A percentile compares a stretch with the other conserved stretches of the same genome.
Evolutionary conservation across 2,797 vertebrate species (phyloP).

Genomic region (Pseudochirops cupreus): DNA sequence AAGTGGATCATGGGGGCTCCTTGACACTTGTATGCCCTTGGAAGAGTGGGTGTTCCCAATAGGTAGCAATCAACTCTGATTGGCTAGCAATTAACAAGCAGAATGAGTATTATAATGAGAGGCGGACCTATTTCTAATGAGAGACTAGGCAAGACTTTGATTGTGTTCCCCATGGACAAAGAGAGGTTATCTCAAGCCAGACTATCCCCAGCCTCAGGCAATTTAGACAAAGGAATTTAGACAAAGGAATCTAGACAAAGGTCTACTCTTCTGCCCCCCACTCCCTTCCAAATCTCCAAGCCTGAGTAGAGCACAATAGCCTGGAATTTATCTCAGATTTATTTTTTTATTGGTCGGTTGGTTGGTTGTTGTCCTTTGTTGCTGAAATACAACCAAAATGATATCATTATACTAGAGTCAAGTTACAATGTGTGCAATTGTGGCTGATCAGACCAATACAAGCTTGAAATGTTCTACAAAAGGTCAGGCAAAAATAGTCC

Average conservation of each 20-base stretch:
- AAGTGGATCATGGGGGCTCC: neutral
- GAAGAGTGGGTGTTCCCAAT: neutral
- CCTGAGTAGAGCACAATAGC: neutral
- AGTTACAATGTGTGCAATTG: too few relatives aligned
- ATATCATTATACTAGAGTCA: too few relatives aligned
- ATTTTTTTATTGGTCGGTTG: neutral
- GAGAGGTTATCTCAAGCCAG: neutral
- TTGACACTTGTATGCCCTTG: neutral
- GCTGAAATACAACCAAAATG: too few relatives aligned
- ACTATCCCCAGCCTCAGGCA: neutral
- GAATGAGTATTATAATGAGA: neutral
- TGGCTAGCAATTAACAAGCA: neutral
- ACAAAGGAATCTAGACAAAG: neutral
- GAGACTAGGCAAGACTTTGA: neutral
- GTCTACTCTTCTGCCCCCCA: rapidly evolving
- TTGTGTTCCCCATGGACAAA: neutral
- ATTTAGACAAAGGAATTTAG: neutral
- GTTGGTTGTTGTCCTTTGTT: too few relatives aligned
- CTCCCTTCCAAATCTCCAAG: neutral
- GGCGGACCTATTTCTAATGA: neutral
- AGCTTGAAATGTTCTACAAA: too few relatives aligned
- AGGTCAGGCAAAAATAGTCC: too few relatives aligned
- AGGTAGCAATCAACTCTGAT: neutral
- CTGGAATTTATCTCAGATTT: neutral
- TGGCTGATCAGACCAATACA: too few relatives aligned